These are phyloP conservation scores for Diceros bicornis DNA, from an alignment of 2,797 vertebrate genomes.

Conservation along the genomic window DNA sequence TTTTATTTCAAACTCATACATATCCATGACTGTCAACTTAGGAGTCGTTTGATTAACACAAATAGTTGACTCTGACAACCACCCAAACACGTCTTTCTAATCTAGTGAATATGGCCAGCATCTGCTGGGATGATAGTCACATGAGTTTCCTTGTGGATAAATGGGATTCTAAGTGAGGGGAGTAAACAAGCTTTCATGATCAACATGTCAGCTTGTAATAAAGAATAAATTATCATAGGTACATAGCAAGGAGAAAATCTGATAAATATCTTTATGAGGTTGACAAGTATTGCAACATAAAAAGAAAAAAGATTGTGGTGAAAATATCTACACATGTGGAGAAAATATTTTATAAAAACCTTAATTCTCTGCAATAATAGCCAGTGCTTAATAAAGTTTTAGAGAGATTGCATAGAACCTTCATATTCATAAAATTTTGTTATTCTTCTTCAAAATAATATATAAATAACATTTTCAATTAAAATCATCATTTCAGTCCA, in stretches of 20 bases:
- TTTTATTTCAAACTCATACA: slow-evolving; percentile 22
- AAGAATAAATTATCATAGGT: neutral
- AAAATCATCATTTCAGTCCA: neutral
- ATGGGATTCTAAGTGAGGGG: neutral
- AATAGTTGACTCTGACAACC: neutral
- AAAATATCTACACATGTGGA: neutral
- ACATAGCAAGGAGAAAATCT: neutral
- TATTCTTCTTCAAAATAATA: neutral
- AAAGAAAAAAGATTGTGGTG: neutral
- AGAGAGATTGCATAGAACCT: neutral
- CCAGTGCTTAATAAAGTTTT: neutral
- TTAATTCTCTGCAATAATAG: neutral
- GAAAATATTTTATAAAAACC: neutral
- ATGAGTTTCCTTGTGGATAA: neutral
- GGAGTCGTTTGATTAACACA: neutral
- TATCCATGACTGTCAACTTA: neutral
- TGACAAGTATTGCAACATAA: neutral
- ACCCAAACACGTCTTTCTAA: neutral
- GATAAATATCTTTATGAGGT: neutral
- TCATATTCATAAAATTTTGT: neutral
- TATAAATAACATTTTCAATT: slow-evolving; percentile 9
- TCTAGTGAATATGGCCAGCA: neutral
- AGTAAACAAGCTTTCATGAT: neutral
- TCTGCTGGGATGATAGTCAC: neutral
- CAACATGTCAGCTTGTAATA: neutral